Evolutionary conservation across 2,113 vertebrate genomes (phyloP).

Genomic region (Oreocharis arfaki): DNA sequence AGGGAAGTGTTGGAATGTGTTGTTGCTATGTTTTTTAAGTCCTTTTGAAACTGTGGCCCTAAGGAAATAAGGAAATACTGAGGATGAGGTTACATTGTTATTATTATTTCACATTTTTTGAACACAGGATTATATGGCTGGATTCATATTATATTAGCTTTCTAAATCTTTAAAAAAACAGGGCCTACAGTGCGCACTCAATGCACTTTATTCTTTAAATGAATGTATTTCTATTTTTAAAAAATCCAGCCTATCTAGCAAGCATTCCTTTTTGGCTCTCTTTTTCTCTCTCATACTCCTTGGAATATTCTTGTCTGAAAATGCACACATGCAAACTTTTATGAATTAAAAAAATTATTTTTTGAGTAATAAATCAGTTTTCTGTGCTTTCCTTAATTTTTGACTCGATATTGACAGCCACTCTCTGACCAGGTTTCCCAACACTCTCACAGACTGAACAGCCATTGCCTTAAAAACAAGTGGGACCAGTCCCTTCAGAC

Average conservation of each 20-base stretch:
- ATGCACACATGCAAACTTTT: background rate
- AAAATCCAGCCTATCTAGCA: background rate
- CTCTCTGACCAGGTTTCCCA: background rate
- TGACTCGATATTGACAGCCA: constrained; percentile 26
- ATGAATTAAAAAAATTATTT: background rate
- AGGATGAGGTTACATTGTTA: constrained; percentile 44
- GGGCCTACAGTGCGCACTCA: background rate
- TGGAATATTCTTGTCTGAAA: background rate
- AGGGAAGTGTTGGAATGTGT: constrained; percentile 50
- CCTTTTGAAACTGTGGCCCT: constrained; percentile 52
- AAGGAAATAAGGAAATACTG: constrained; percentile 53
- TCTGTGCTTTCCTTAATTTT: constrained; percentile 46
- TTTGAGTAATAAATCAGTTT: constrained; percentile 34
- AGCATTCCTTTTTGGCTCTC: background rate
- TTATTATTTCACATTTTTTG: constrained; percentile 47
- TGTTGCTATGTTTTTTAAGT: constrained; percentile 49
- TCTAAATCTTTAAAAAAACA: constrained; percentile 9
- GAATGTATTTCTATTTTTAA: background rate
- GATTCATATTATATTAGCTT: constrained; percentile 31
- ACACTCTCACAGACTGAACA: background rate
- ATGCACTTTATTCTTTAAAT: background rate
- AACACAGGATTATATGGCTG: background rate
- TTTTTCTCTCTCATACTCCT: background rate
- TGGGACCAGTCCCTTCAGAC: background rate
- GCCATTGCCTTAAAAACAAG: background rate